Percentiles rank a stretch among this genome's conserved stretches.
Evolutionary conservation across 2,113 vertebrate species (phyloP).

Genomic region (Ophthalmolycus amberensis): DNA sequence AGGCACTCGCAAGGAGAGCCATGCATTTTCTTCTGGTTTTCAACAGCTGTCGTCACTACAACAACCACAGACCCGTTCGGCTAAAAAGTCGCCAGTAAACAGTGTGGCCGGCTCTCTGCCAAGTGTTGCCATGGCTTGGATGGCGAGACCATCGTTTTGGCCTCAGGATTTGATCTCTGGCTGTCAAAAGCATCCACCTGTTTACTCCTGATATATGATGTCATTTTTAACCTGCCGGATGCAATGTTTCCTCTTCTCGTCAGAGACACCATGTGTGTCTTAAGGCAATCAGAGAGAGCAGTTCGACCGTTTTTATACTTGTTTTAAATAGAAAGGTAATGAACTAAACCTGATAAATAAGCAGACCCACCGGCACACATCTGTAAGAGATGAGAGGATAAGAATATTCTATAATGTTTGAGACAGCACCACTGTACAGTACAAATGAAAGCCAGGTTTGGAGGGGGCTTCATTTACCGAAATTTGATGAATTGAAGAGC

Average conservation of each 20-base stretch:
- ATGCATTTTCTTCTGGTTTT: background rate
- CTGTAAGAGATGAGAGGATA: background rate
- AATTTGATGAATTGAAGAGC: background rate
- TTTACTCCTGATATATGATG: background rate
- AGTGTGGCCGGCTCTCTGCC: background rate
- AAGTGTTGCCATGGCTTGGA: background rate
- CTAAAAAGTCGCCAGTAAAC: too few species aligned
- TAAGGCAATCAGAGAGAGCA: too few species aligned
- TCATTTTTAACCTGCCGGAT: background rate
- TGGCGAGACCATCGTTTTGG: background rate
- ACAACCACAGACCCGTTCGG: background rate
- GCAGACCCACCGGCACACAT: background rate
- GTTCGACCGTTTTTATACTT: too few species aligned
- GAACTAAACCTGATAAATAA: background rate
- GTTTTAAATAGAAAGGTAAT: background rate
- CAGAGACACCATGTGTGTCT: background rate
- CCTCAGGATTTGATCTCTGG: background rate
- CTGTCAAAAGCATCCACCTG: background rate
- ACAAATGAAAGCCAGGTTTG: background rate
- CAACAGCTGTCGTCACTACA: background rate
- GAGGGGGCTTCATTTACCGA: background rate
- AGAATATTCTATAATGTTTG: background rate
- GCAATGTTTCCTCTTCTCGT: background rate
- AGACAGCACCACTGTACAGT: background rate
- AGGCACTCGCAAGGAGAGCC: background rate